Evolutionary conservation across 2,113 vertebrate genomes (phyloP).

Genomic region (Antechinus flavipes): DNA sequence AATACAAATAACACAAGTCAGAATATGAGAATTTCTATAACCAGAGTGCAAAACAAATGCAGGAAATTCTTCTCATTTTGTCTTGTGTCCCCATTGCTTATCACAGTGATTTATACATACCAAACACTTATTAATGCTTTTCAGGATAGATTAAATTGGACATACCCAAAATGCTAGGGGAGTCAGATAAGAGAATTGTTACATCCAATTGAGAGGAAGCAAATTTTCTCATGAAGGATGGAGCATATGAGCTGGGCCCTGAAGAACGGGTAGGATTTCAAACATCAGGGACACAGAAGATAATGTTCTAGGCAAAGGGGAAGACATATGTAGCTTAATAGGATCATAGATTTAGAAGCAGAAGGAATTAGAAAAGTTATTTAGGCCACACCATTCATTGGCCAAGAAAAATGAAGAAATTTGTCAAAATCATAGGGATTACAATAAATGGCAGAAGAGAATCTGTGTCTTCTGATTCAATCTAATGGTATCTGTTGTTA

Average conservation of each 20-base stretch:
- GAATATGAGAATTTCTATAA: background rate
- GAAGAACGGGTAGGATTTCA: background rate
- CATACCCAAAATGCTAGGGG: background rate
- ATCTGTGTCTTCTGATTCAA: background rate
- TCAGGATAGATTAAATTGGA: background rate
- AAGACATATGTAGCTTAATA: background rate
- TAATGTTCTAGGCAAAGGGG: background rate
- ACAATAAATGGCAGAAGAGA: background rate
- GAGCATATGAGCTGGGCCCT: background rate
- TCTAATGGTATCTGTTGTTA: background rate
- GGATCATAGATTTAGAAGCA: background rate
- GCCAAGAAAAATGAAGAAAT: background rate
- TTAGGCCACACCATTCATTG: background rate
- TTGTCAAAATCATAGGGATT: background rate
- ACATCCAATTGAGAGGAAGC: background rate
- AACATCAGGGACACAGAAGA: background rate
- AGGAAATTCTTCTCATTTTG: background rate
- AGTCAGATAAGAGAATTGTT: background rate
- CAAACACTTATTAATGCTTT: background rate
- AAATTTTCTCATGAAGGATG: background rate
- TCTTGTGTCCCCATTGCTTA: background rate
- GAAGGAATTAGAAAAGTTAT: background rate
- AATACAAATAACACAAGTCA: background rate
- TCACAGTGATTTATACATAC: background rate
- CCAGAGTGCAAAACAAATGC: background rate